Evolutionary conservation across 2,113 vertebrate species (phyloP).

Genomic region (Hydropotes inermis): DNA sequence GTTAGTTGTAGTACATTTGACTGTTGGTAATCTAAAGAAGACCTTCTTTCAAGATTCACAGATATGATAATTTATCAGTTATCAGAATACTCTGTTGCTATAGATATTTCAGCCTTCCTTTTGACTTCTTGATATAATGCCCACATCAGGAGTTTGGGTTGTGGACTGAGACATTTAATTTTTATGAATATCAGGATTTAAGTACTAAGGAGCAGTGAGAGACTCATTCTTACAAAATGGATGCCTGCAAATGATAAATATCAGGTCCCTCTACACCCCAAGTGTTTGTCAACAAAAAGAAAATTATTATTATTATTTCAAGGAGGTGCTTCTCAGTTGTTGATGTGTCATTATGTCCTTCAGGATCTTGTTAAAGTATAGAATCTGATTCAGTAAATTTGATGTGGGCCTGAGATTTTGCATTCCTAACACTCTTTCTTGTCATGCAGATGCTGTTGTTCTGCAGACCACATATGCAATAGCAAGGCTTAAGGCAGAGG

Average conservation of each 20-base stretch:
- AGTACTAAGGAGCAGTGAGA: neutral
- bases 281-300: neutral
- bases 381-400: neutral
- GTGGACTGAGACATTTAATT: neutral
- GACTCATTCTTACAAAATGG: neutral
- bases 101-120: neutral
- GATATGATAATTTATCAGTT: neutral
- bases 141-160: neutral
- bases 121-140: neutral
- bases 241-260: neutral
- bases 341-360: neutral
- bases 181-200: neutral
- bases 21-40: neutral
- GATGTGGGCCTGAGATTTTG: neutral
- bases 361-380: neutral
- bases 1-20: neutral
- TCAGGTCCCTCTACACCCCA: fast-evolving
- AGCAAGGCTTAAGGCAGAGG: neutral
- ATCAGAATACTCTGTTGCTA: neutral
- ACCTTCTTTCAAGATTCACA: neutral
- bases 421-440: neutral
- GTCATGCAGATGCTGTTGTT: neutral
- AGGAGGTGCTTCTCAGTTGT: neutral
- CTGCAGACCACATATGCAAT: neutral
- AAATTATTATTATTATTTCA: neutral